Base-by-base conservation (phyloP, 2,797 vertebrate genomes). In the Cirrhinus mrigala region DNA sequence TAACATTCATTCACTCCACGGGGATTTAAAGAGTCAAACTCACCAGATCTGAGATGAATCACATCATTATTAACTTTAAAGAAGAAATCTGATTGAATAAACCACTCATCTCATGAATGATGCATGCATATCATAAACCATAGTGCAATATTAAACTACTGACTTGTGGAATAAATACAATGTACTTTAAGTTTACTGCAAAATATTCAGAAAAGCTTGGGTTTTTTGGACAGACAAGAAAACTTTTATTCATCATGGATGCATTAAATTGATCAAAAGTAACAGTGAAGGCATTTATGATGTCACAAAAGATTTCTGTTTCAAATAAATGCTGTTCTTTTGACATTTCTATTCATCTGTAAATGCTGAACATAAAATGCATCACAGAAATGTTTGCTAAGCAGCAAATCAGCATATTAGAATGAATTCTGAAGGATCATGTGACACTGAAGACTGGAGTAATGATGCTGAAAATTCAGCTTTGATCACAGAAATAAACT, bases 401-500 rank as follows among this genome's bases (percentile, higher is more conserved):
- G n/a, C 60, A 62, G 10, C 1, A 24, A 27, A 27, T 62, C 11
- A 62, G 3, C 0, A 14, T 62, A 62, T 27, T 62, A 60, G 3
- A 2, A 1, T 70, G 40, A 71, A 46, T 71, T 48, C 12, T 71
- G 40, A 48, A 46, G 22, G 29, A 69, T 69, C 66, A 69, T 69
- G 66, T 69, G 66, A 68, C 66, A 22, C 66, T 68, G 64, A 68
- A 69, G 66, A 40, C 66, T 69, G 66, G 66, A 69, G 66, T 11
- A 40, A 68, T 40, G 33, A 37, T 37, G 29, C 15, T 33, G 29
- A 33, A 18, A 68, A 68, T 66, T 33, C 33, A 33, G 33, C 33
- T 33, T 2, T 3, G 2, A 33, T 33, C 33, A 33, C 33, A 33
- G 37, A 40, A 7, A 40, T 40, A 37, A 20, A 68, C 37, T 1